These are phyloP conservation scores for Paradoxurus hermaphroditus DNA, from an alignment of 2,113 vertebrate genomes.

Conservation along the genomic window DNA sequence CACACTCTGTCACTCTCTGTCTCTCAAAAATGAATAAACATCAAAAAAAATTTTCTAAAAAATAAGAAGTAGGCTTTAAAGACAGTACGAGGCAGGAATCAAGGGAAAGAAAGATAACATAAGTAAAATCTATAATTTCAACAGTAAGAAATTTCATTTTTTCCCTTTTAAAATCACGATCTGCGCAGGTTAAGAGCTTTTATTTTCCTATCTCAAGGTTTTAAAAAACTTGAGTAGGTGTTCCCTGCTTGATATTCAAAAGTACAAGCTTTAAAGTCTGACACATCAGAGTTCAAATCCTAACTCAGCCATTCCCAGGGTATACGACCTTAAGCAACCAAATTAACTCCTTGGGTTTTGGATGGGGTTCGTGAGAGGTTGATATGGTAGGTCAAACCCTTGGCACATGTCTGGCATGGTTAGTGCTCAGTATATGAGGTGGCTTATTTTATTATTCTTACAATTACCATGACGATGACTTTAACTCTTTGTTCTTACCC, in stretches of 20 bases:
- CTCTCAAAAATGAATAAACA: no score
- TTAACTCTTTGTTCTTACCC: not conserved
- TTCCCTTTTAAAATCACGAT: not conserved
- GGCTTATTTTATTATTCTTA: not conserved
- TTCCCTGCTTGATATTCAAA: not conserved
- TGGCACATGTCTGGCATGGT: not conserved
- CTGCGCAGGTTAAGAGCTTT: not conserved
- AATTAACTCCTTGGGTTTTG: not conserved
- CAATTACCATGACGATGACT: not conserved
- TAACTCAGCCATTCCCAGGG: not conserved
- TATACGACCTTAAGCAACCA: not conserved
- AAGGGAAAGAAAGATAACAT: not conserved
- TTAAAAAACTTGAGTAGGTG: not conserved
- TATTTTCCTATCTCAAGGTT: not conserved
- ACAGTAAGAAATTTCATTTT: not conserved
- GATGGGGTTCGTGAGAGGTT: not conserved
- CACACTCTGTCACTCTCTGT: no score
- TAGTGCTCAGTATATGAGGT: not conserved
- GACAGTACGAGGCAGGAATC: not conserved
- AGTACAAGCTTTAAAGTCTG: not conserved
- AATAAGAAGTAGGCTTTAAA: not conserved
- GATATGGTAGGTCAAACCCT: not conserved
- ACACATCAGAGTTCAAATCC: not conserved
- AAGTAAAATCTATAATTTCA: not conserved
- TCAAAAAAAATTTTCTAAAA: no score